A percentile compares a stretch with the other conserved stretches of the same genome.
Evolutionary conservation across 2,888 invertebrate species (phyloP).

Genomic region (Xestia xanthographa): DNA sequence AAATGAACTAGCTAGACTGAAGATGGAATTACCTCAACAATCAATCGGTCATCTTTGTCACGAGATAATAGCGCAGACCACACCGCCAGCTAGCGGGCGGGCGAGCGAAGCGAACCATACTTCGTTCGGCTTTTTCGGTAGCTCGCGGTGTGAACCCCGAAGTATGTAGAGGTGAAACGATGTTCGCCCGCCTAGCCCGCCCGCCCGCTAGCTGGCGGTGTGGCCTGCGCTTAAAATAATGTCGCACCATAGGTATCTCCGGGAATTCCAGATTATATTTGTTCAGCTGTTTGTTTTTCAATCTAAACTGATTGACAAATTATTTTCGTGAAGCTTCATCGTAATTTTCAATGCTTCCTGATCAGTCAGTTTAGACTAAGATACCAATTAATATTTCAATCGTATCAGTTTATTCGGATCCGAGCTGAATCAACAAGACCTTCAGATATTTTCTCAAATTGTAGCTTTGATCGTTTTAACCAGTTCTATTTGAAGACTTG

Average conservation of each 20-base stretch:
- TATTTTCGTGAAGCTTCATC: constrained; percentile 41
- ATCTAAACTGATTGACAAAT: constrained; percentile 31
- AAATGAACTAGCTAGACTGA: not conserved
- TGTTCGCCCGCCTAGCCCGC: too few species aligned
- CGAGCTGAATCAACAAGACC: constrained; percentile 47
- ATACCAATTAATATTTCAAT: constrained; percentile 54
- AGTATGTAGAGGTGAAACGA: too few species aligned
- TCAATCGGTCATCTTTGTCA: constrained; percentile 8
- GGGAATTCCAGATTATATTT: constrained; percentile 18
- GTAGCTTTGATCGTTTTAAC: constrained; percentile 46
- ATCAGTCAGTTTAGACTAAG: constrained; percentile 40
- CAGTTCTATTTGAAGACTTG: constrained; percentile 50
- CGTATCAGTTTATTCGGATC: constrained; percentile 42
- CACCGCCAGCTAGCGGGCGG: too few species aligned
- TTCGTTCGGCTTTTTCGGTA: too few species aligned
- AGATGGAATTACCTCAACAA: not conserved
- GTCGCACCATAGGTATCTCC: constrained; percentile 8
- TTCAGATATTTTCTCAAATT: constrained; percentile 57
- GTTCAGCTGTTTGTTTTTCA: constrained; percentile 35
- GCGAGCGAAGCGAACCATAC: too few species aligned
- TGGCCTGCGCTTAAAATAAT: constrained; percentile 29
- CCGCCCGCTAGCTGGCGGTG: too few species aligned
- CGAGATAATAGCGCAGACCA: too few species aligned
- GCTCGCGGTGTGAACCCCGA: too few species aligned
- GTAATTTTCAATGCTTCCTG: constrained; percentile 45